Percentiles rank a stretch among this genome's conserved stretches.
Conservation (phyloP, 2,888 invertebrate genomes). For the Lasiommata megera region DNA sequence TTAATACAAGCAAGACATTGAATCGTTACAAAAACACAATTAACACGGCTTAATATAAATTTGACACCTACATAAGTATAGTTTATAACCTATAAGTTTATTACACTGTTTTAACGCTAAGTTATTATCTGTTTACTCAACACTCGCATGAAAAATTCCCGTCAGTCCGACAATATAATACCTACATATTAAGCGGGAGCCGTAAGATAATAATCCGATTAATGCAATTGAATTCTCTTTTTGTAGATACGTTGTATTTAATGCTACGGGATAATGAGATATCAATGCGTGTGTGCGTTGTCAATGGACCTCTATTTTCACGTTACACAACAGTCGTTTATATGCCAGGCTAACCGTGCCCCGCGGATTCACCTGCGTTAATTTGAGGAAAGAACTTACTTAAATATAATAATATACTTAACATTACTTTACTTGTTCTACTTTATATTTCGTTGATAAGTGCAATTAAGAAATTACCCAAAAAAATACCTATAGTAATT, state of each 20-base stretch:
- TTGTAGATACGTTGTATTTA: constrained; percentile 27
- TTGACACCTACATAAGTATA: background rate
- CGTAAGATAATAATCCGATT: constrained; percentile 28
- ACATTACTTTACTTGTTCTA: too few relatives aligned
- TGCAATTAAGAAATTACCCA: too few relatives aligned
- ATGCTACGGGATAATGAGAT: constrained; percentile 25
- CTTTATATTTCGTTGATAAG: too few relatives aligned
- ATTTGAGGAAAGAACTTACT: too few relatives aligned
- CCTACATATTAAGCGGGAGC: constrained; percentile 12
- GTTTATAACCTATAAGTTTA: too few relatives aligned
- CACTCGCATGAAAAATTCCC: constrained; percentile 5
- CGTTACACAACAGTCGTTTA: background rate
- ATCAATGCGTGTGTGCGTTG: constrained; percentile 16
- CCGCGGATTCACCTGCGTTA: too few relatives aligned
- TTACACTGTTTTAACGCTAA: background rate
- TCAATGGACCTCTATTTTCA: background rate
- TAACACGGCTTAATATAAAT: too few relatives aligned
- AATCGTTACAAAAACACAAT: too few relatives aligned
- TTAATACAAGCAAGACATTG: too few relatives aligned
- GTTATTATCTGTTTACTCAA: background rate
- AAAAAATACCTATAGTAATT: too few relatives aligned
- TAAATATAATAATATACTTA: too few relatives aligned
- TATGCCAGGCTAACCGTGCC: too few relatives aligned
- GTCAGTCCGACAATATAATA: constrained; percentile 7
- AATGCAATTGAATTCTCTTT: constrained; percentile 29